These are phyloP conservation scores for Eupithecia insigniata DNA, from an alignment of 2,888 invertebrate genomes.

Conservation along the genomic window DNA sequence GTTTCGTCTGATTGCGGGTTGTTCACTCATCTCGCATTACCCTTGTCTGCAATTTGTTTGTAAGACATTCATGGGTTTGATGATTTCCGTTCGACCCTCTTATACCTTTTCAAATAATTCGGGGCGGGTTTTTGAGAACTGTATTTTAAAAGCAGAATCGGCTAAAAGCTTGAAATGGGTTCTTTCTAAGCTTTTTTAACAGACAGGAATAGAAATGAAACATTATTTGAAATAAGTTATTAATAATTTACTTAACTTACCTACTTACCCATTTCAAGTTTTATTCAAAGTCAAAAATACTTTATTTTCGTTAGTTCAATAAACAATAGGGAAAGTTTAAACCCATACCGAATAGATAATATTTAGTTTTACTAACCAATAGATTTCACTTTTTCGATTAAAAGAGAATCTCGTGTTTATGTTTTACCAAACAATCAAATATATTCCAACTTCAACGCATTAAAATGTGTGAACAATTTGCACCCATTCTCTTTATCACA, in stretches of 20 bases:
- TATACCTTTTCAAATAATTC: conserved; percentile 26
- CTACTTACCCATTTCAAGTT: not conserved
- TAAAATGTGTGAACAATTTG: not conserved
- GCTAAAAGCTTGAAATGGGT: conserved; percentile 3
- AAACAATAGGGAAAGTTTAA: not conserved
- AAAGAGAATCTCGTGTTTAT: no score
- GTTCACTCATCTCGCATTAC: conserved; percentile 65
- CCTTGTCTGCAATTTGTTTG: conserved; percentile 68
- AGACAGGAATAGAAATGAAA: not conserved
- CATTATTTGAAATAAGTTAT: not conserved
- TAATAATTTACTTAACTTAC: not conserved
- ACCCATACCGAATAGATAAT: no score
- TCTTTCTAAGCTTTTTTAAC: conserved; percentile 7
- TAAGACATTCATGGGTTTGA: conserved; percentile 54
- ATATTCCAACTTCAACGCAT: not conserved
- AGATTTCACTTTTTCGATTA: no score
- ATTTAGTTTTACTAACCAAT: no score
- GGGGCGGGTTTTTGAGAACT: conserved; percentile 8
- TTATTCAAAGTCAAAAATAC: not conserved
- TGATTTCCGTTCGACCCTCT: conserved; percentile 42
- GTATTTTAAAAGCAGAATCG: conserved; percentile 17
- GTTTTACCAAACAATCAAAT: not conserved
- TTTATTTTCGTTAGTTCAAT: not conserved
- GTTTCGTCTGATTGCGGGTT: conserved; percentile 72
- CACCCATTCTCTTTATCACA: conserved; percentile 16